Conservation (phyloP, 2,113 vertebrate species). For the Paralichthys olivaceus region DNA sequence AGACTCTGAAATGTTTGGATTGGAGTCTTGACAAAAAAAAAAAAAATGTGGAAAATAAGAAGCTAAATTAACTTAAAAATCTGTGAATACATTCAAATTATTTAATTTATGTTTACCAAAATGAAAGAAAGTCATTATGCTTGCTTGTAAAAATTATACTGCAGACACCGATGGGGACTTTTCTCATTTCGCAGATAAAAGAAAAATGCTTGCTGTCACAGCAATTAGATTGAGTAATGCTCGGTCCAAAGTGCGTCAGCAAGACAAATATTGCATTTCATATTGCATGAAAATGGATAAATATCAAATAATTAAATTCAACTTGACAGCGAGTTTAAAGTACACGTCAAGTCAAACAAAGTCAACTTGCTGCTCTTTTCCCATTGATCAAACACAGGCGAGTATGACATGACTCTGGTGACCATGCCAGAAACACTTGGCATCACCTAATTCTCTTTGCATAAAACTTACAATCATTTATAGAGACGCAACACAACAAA, state of each 20-base stretch:
- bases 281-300: constrained; percentile 42
- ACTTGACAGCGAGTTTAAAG: constrained; percentile 66
- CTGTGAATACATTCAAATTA: constrained; percentile 15
- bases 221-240: constrained; percentile 19
- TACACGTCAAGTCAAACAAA: constrained; percentile 61
- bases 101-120: constrained; percentile 20
- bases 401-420: constrained; percentile 54
- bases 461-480: constrained; percentile 77
- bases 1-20: constrained; percentile 6
- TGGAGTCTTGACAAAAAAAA: constrained; percentile 9
- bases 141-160: constrained; percentile 5
- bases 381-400: constrained; percentile 64
- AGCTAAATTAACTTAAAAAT: neutral
- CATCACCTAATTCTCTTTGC: constrained; percentile 73
- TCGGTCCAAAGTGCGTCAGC: constrained; percentile 15
- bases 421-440: constrained; percentile 69
- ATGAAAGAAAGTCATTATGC: constrained; percentile 22
- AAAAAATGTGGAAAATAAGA: neutral
- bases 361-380: constrained; percentile 64
- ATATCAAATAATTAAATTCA: constrained; percentile 60
- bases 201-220: constrained; percentile 27
- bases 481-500: constrained; percentile 71
- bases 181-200: constrained; percentile 19
- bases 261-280: constrained; percentile 43
- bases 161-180: constrained; percentile 6